Conservation (phyloP, 2,888 invertebrate species). For the Apeira syringaria region DNA sequence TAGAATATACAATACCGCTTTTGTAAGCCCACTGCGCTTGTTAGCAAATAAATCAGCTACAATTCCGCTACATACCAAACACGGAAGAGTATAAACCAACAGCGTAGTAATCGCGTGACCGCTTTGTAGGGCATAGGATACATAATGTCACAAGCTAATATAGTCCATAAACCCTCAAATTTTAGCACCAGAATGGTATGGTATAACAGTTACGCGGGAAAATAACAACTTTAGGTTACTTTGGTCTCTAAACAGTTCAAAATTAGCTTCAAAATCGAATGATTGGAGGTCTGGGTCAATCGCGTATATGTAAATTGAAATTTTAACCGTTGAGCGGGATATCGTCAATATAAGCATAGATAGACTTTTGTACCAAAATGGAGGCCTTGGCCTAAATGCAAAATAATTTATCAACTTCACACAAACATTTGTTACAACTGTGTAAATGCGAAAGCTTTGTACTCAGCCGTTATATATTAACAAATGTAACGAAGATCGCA, state of each 20-base stretch:
- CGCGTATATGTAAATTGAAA: constrained; percentile 11
- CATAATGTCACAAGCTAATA: not conserved
- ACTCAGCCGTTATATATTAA: not conserved
- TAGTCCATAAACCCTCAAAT: not conserved
- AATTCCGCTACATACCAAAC: constrained; percentile 15
- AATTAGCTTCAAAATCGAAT: constrained; percentile 4
- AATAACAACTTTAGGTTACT: not conserved
- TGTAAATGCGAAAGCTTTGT: not conserved
- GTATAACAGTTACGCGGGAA: constrained; percentile 1
- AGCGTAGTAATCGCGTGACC: constrained; percentile 25
- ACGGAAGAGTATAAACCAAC: constrained; percentile 30
- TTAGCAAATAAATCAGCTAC: constrained; percentile 19
- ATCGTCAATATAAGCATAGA: constrained; percentile 4
- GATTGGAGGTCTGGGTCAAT: not conserved
- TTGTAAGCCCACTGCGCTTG: constrained; percentile 5
- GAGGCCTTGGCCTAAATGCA: constrained; percentile 11
- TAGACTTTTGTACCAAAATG: constrained; percentile 7
- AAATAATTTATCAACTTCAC: constrained; percentile 8
- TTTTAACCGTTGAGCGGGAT: constrained; percentile 7
- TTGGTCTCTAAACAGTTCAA: not conserved
- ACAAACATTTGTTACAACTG: not conserved
- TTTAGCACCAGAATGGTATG: constrained; percentile 15
- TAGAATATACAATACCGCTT: too few species aligned
- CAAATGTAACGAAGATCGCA: not conserved
- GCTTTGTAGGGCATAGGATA: constrained; percentile 20